phyloP scores from a whole-genome alignment of 2,888 invertebrate genomes.

The Drosophila mettleri region DNA sequence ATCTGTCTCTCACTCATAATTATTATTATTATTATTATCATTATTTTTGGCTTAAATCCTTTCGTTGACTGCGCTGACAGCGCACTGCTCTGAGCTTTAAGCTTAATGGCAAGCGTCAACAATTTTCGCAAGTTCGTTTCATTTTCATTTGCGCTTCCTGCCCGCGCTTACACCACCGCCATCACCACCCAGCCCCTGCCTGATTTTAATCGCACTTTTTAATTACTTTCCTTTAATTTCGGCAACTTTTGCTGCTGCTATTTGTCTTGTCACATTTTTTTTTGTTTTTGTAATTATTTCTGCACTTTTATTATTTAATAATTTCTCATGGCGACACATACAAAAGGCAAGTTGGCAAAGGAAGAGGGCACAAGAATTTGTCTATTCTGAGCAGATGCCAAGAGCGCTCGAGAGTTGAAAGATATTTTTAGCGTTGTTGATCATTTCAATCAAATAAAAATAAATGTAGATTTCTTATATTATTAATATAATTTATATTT shows the following conservation, averaged over 20 bases:
- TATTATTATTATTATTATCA: constrained; percentile 52
- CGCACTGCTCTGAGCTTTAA: constrained; percentile 57
- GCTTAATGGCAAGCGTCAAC: constrained; percentile 69
- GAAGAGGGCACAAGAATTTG: constrained; percentile 30
- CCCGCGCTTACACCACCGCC: neutral
- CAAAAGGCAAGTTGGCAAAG: neutral
- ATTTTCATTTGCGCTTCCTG: constrained; percentile 54
- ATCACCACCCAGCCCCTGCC: neutral
- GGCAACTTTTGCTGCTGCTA: constrained; percentile 63
- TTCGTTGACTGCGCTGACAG: constrained; percentile 67
- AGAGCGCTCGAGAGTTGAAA: no score
- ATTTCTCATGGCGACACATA: constrained; percentile 42
- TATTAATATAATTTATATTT: no score
- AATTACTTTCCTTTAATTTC: constrained; percentile 77
- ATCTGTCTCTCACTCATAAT: constrained; percentile 71
- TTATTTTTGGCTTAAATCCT: constrained; percentile 75
- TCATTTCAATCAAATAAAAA: neutral
- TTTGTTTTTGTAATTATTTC: constrained; percentile 55
- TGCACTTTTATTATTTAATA: constrained; percentile 60
- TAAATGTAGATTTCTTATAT: no score
- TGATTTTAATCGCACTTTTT: constrained; percentile 69
- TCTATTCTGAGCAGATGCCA: no score
- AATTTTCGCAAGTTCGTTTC: constrained; percentile 59
- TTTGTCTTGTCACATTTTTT: constrained; percentile 57
- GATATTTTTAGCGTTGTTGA: no score